Evolutionary conservation across 1,140 invertebrate genomes (phyloP).

Genomic region (Manduca sexta): DNA sequence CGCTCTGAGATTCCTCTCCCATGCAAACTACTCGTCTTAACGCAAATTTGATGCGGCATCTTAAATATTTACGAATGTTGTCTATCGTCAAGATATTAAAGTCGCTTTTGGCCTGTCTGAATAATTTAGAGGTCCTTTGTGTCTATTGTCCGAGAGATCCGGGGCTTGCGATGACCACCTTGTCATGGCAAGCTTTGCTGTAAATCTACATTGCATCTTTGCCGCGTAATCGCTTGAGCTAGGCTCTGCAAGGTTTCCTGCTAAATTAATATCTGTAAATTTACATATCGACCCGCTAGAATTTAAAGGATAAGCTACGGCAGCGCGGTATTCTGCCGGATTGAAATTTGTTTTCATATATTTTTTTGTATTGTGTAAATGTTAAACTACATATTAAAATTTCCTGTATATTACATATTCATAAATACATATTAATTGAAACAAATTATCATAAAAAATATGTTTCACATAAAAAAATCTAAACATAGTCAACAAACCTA

Average conservation of each 20-base stretch:
- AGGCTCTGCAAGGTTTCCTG: conserved; percentile 32
- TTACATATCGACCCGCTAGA: conserved; percentile 4
- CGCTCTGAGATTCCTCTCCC: conserved; percentile 59
- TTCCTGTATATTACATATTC: too few species aligned
- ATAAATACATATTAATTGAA: too few species aligned
- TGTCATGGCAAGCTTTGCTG: conserved; percentile 58
- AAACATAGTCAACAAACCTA: conserved; percentile 5
- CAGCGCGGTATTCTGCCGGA: too few species aligned
- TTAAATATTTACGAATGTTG: conserved; percentile 64
- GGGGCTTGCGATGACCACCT: conserved; percentile 67
- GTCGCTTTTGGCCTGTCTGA: conserved; percentile 58
- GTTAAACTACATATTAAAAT: too few species aligned
- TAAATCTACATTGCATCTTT: conserved; percentile 66
- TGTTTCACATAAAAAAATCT: conserved; percentile 20
- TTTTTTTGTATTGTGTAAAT: too few species aligned
- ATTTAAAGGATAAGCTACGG: too few species aligned
- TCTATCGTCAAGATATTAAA: conserved; percentile 50
- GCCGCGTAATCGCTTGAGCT: conserved; percentile 62
- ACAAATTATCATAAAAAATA: background rate
- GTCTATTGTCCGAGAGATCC: conserved; percentile 60
- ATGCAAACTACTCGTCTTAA: conserved; percentile 67
- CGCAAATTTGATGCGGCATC: conserved; percentile 49
- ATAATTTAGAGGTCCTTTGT: conserved; percentile 68
- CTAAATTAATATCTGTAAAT: conserved; percentile 63
- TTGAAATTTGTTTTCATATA: too few species aligned